Evolutionary conservation across 2,797 vertebrate genomes (phyloP).

Genomic region (Pterois miles): DNA sequence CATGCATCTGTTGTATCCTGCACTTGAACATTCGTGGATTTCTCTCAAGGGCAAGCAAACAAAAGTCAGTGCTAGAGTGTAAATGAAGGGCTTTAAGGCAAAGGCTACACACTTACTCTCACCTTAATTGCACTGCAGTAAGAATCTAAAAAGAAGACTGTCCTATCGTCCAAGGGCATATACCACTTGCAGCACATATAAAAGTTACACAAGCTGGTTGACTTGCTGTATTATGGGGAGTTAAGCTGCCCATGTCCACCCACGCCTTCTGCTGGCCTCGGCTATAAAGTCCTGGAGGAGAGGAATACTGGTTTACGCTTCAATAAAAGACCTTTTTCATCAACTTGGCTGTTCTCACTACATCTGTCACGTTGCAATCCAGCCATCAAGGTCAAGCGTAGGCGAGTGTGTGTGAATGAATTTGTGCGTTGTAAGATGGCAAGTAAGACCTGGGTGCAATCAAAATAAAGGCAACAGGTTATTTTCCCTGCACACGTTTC

Average conservation of each 20-base stretch:
- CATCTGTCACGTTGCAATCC: constrained; percentile 39
- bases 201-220: constrained; percentile 59
- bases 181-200: constrained; percentile 49
- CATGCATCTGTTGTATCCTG: background rate
- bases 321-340: constrained; percentile 69
- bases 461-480: constrained; percentile 23
- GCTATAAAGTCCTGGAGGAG: constrained; percentile 57
- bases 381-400: constrained; percentile 51
- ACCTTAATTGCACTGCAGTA: constrained; percentile 41
- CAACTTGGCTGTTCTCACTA: constrained; percentile 42
- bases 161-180: constrained; percentile 53
- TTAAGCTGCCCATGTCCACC: constrained; percentile 54
- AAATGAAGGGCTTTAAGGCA: constrained; percentile 29
- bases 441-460: constrained; percentile 13
- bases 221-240: constrained; percentile 46
- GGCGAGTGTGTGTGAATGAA: background rate
- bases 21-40: background rate
- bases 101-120: constrained; percentile 16
- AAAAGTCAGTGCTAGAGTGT: background rate
- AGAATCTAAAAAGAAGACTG: constrained; percentile 42
- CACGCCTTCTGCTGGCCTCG: constrained; percentile 60
- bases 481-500: constrained; percentile 22
- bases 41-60: background rate
- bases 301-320: constrained; percentile 62
- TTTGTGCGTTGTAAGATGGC: background rate